Base-by-base conservation (phyloP, 2,888 invertebrate species). In the Tryphoninae sp. region DNA sequence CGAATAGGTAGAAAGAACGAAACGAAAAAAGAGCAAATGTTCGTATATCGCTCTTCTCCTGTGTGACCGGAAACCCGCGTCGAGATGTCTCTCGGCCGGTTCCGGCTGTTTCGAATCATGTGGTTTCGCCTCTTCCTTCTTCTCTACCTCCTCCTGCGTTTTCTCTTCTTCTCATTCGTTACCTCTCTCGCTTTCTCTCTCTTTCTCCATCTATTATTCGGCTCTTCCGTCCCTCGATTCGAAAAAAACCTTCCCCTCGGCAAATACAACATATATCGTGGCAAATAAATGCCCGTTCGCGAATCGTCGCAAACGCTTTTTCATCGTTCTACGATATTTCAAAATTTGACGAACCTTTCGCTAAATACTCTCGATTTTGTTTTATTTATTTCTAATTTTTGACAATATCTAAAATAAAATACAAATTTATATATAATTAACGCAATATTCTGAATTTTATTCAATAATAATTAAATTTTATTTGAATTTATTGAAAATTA, bases 1-100 rank as follows among this genome's bases (percentile, higher is more conserved):
- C 67, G 72, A 71, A 19, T 45, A 59, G 22, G 77, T 16, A 59
- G 51, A 51, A 16, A 81, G 68, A 75, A 26, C 33, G 2, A 55
- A 33, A 40, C n/a, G 33, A 65, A 65, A 59, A 76, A 72, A 78
- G 53, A 76, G 33, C 76, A 64, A 77, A 77, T 58, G 74, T 65
- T 74, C 62, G 13, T 53, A 69, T 72, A 69, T 72, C 76, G 65
- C 45, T 79, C 75, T 82, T 49, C 80, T 78, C 71, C 80, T 84
- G 82, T 84, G 85, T 84, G 85, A 82, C 85, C 84, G 85, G 85
- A 85, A 85, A 84, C 74, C 79, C 73, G 68, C 83, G 81, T 84
- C 82, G 84, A 85, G 85, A 85, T 83, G 78, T 82, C 78, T 83
- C 84, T 84, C 80, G 78, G 59, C 73, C 78, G 74, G 80, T 83